A percentile compares a stretch with the other conserved stretches of the same genome.
phyloP scores from a whole-genome alignment of 2,888 invertebrate genomes.

The Eulithis testata region DNA sequence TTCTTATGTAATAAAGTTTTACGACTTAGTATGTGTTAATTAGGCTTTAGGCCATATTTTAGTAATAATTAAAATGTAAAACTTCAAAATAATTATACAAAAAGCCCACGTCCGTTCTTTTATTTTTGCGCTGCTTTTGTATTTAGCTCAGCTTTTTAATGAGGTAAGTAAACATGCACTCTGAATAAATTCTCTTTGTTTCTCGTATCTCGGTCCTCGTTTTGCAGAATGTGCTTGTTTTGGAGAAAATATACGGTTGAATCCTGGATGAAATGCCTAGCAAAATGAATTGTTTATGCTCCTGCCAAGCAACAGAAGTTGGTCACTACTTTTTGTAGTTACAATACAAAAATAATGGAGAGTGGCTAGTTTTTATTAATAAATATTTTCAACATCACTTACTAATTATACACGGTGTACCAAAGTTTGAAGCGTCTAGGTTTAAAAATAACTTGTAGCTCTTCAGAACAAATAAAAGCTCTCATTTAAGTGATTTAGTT shows the following conservation, averaged over 20 bases:
- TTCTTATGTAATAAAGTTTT: too few species aligned
- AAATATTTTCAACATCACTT: too few species aligned
- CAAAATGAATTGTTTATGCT: conserved; percentile 7
- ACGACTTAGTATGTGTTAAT: too few species aligned
- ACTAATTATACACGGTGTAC: too few species aligned
- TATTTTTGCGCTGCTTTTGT: conserved; percentile 17
- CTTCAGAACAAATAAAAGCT: too few species aligned
- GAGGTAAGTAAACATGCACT: conserved; percentile 33
- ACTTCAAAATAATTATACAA: conserved; percentile 2
- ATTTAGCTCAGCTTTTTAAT: conserved; percentile 28
- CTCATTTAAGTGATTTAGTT: too few species aligned
- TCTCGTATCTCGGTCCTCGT: conserved; percentile 12
- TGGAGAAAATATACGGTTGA: conserved; percentile 11
- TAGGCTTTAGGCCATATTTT: too few species aligned
- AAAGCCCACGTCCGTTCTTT: conserved; percentile 7
- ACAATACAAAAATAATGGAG: too few species aligned
- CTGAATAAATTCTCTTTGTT: conserved; percentile 32
- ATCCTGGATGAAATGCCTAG: conserved; percentile 11
- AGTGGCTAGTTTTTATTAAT: too few species aligned
- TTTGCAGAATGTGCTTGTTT: conserved; percentile 16
- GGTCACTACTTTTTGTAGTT: too few species aligned
- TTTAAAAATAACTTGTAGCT: too few species aligned
- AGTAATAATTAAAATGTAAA: not conserved
- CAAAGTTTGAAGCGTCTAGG: too few species aligned
- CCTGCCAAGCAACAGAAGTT: not conserved